These are phyloP conservation scores for Cheumatopsyche charites DNA, from an alignment of 1,140 invertebrate species.

Conservation along the genomic window DNA sequence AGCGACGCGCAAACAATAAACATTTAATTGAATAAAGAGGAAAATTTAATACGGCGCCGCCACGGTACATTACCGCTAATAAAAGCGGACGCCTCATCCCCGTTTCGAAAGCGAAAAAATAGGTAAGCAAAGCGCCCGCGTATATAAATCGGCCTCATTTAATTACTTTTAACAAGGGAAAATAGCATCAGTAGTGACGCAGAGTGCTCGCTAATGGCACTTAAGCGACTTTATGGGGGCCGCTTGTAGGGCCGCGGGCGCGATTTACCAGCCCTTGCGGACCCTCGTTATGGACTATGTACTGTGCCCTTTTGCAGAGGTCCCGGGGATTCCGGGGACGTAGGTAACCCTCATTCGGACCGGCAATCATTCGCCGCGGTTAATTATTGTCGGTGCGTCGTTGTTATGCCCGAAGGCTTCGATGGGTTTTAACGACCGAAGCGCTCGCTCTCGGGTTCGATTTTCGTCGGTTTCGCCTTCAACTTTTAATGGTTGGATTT, in stretches of 20 bases:
- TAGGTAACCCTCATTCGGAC: not conserved
- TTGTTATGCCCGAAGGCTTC: not conserved
- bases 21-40: constrained; percentile 14
- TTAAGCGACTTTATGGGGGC: constrained; percentile 14
- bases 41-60: constrained; percentile 15
- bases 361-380: constrained; percentile 13
- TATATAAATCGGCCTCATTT: constrained; percentile 21
- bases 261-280: not conserved
- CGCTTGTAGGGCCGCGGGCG: not conserved
- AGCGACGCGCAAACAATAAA: not conserved
- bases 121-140: not conserved
- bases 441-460: too few species aligned
- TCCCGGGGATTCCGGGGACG: not conserved
- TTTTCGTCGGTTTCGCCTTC: too few species aligned
- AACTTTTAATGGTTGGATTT: too few species aligned
- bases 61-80: constrained; percentile 23
- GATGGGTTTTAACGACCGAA: too few species aligned
- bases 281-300: constrained; percentile 3
- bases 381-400: constrained; percentile 7
- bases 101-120: not conserved
- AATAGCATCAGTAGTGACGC: constrained; percentile 28
- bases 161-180: constrained; percentile 26
- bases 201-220: constrained; percentile 32
- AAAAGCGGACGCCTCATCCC: not conserved
- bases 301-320: not conserved